These are phyloP conservation scores for Phoeniculus purpureus DNA, from an alignment of 2,797 vertebrate genomes.

Conservation along the genomic window DNA sequence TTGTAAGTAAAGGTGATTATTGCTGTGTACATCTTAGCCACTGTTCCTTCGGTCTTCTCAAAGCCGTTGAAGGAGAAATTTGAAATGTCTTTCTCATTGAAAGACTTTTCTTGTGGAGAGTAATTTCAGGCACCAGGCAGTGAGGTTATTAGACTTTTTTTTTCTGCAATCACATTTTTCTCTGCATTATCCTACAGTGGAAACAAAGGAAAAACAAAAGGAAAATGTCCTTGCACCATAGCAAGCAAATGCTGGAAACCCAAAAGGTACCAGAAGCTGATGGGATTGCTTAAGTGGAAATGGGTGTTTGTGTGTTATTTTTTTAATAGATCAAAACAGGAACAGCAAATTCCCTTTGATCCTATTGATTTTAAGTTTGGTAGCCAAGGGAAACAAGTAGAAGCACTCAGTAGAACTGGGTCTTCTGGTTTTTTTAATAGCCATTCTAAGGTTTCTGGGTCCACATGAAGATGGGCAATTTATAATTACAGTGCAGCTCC, in stretches of 20 bases:
- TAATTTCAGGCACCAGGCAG: slow-evolving; percentile 25
- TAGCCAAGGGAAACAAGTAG: neutral
- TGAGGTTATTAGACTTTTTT: neutral
- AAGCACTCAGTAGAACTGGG: neutral
- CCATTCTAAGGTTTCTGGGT: neutral
- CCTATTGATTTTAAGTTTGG: slow-evolving; percentile 35
- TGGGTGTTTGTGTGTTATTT: neutral
- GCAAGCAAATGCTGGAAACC: neutral
- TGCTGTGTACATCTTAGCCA: neutral
- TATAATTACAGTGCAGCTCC: slow-evolving; percentile 5
- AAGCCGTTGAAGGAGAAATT: slow-evolving; percentile 38
- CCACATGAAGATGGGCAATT: neutral
- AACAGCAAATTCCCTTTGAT: neutral
- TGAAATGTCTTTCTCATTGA: slow-evolving; percentile 42
- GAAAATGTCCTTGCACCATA: neutral
- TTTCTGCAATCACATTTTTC: slow-evolving; percentile 3
- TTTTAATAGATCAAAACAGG: slow-evolving; percentile 29
- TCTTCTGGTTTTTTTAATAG: slow-evolving; percentile 28
- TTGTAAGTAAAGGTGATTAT: slow-evolving; percentile 2
- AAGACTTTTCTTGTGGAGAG: slow-evolving; percentile 18
- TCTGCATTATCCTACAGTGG: neutral
- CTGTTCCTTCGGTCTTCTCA: slow-evolving; percentile 20
- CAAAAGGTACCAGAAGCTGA: neutral
- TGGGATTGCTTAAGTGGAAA: neutral
- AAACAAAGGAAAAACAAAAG: neutral